phyloP scores from a whole-genome alignment of 2,888 invertebrate genomes.

The Acronicta psi region DNA sequence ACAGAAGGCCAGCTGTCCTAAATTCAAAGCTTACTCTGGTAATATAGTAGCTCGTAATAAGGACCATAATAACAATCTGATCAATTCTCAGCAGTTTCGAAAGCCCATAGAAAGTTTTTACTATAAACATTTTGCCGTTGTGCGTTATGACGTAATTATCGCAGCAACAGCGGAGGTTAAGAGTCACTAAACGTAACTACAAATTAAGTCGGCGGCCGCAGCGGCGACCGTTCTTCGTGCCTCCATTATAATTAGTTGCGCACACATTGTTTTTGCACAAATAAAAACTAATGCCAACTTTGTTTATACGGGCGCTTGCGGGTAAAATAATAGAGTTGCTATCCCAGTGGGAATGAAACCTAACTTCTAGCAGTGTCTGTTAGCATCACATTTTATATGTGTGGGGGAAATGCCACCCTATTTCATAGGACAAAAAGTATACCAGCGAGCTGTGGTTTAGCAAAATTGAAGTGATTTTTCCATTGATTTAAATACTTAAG shows the following conservation, averaged over 20 bases:
- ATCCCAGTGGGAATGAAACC: not conserved
- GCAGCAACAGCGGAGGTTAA: conserved; percentile 50
- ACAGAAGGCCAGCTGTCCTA: no score
- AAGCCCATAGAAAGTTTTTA: conserved; percentile 18
- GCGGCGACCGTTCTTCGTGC: conserved; percentile 48
- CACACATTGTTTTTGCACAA: conserved; percentile 38
- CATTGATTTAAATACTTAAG: no score
- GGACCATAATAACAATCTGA: no score
- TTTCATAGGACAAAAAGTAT: no score
- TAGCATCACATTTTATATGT: no score
- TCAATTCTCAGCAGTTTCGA: conserved; percentile 1
- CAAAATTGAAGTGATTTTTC: no score
- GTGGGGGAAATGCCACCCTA: no score
- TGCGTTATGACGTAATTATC: conserved; percentile 55
- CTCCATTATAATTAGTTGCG: conserved; percentile 59
- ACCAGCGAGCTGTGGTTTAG: no score
- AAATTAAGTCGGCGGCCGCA: conserved; percentile 62
- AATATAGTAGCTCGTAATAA: no score
- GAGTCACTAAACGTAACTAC: conserved; percentile 56
- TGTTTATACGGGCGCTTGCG: conserved; percentile 10
- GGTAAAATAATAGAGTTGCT: conserved; percentile 5
- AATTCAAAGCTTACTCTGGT: no score
- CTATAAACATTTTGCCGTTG: conserved; percentile 21
- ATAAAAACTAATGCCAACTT: conserved; percentile 12
- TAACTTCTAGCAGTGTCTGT: not conserved